A percentile compares a stretch with the other conserved stretches of the same genome.
Conservation (phyloP, 2,797 vertebrate species). For the Halcyon chelicuti region DNA sequence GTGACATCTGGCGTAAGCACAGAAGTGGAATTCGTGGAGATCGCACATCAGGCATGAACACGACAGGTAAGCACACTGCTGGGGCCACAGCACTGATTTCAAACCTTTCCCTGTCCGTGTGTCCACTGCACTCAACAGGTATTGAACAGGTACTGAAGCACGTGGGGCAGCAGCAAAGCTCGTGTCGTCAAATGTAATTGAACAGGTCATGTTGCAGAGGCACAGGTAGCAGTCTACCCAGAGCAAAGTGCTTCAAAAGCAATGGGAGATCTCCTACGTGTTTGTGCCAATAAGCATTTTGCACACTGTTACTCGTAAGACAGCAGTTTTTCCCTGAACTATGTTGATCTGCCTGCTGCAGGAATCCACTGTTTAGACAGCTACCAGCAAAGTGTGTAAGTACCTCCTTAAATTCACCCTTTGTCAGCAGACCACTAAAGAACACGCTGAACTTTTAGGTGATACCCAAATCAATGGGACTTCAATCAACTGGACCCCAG, state of each 20-base stretch:
- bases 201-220: not conserved
- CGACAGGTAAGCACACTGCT: not conserved
- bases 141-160: not conserved
- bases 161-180: not conserved
- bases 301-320: not conserved
- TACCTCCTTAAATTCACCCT: not conserved
- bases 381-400: not conserved
- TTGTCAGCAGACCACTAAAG: not conserved
- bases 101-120: not conserved
- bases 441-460: not conserved
- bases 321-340: not conserved
- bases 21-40: not conserved
- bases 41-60: not conserved
- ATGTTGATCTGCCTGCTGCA: not conserved
- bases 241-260: not conserved
- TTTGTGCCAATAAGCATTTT: not conserved
- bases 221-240: not conserved
- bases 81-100: not conserved
- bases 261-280: rapidly evolving
- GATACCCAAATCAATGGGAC: not conserved
- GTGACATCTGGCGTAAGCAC: not conserved
- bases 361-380: not conserved
- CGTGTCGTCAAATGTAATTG: rapidly evolving
- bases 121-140: not conserved
- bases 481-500: rapidly evolving